Evolutionary conservation across 2,888 invertebrate genomes (phyloP).

Genomic region (Eupithecia subumbrata): DNA sequence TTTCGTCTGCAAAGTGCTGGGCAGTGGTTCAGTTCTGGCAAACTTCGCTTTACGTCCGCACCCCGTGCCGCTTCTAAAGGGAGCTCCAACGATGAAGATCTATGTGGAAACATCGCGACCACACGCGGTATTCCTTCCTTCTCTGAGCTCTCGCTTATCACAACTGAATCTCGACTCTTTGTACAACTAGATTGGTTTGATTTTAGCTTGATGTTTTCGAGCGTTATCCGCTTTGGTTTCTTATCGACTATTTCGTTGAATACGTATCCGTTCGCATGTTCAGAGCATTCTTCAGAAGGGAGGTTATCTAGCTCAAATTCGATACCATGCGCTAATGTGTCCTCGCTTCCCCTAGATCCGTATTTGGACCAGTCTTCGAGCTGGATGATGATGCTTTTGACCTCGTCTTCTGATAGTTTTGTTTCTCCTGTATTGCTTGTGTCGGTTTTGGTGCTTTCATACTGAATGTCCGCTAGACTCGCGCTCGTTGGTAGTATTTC

Average conservation of each 20-base stretch:
- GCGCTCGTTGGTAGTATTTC: conserved; percentile 67
- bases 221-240: conserved; percentile 77
- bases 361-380: conserved; percentile 79
- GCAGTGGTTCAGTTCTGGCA: conserved; percentile 31
- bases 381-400: conserved; percentile 77
- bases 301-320: conserved; percentile 77
- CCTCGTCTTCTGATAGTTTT: conserved; percentile 75
- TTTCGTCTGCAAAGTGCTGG: conserved; percentile 28
- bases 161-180: conserved; percentile 56
- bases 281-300: conserved; percentile 66
- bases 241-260: conserved; percentile 81
- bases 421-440: conserved; percentile 62
- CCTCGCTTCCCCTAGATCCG: conserved; percentile 77
- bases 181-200: conserved; percentile 55
- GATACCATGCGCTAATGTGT: conserved; percentile 77
- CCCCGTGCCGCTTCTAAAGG: conserved; percentile 36
- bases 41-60: conserved; percentile 36
- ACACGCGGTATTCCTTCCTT: conserved; percentile 53
- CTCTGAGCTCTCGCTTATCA: conserved; percentile 58
- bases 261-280: conserved; percentile 51
- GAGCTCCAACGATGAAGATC: conserved; percentile 40
- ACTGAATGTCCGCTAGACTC: conserved; percentile 75
- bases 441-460: conserved; percentile 68
- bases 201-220: conserved; percentile 72
- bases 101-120: conserved; percentile 50